phyloP scores from a whole-genome alignment of 1,140 invertebrate species.

The Eupeodes corollae region DNA sequence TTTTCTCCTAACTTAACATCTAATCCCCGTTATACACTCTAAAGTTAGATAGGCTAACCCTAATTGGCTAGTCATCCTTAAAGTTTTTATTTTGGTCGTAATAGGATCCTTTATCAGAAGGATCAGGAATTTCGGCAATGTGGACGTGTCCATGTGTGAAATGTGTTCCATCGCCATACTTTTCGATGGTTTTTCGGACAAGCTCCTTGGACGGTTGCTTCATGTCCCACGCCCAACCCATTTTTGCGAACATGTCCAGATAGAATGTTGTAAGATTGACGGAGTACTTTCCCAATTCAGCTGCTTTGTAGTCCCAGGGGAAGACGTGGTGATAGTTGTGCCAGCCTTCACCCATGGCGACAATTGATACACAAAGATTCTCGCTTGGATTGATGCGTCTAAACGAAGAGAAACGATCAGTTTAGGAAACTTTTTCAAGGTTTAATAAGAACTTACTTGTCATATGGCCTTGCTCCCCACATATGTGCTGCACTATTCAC shows the following conservation, averaged over 20 bases:
- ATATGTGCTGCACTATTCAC: slow-evolving; percentile 55
- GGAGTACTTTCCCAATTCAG: slow-evolving; percentile 46
- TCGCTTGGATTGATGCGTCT: slow-evolving; percentile 55
- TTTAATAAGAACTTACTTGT: slow-evolving; percentile 35
- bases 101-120: too few species aligned
- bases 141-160: slow-evolving; percentile 5
- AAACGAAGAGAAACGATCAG: slow-evolving; percentile 3
- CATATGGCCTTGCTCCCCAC: slow-evolving; percentile 32
- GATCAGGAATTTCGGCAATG: too few species aligned
- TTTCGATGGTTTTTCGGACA: slow-evolving; percentile 41
- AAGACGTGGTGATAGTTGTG: slow-evolving; percentile 91
- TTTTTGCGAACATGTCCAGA: slow-evolving; percentile 64
- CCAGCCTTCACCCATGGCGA: slow-evolving; percentile 63
- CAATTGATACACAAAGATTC: slow-evolving; percentile 47
- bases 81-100: too few species aligned
- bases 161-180: slow-evolving; percentile 53
- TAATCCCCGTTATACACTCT: too few species aligned
- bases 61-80: too few species aligned
- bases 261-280: slow-evolving; percentile 39
- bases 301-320: slow-evolving; percentile 62
- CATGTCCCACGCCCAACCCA: slow-evolving; percentile 71
- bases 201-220: slow-evolving; percentile 49
- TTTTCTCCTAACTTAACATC: too few species aligned
- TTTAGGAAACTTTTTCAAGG: not conserved
- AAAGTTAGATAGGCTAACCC: too few species aligned